A percentile compares a stretch with the other conserved stretches of the same genome.
These are phyloP conservation scores for Tenualosa ilisha DNA, from an alignment of 2,797 vertebrate genomes.

Conservation along the genomic window DNA sequence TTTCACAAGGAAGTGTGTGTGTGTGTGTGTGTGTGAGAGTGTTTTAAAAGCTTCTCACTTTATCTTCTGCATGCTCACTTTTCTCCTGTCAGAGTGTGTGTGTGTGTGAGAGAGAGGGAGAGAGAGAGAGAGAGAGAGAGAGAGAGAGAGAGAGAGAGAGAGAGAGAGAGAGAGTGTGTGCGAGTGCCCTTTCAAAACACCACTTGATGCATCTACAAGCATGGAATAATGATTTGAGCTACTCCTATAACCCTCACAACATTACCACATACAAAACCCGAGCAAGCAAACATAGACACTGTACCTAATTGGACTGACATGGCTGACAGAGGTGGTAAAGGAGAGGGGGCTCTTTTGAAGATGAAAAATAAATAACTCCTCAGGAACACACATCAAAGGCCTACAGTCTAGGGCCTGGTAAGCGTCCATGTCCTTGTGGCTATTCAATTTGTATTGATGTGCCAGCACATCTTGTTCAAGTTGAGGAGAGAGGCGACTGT, in stretches of 20 bases:
- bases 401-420: constrained; percentile 54
- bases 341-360: constrained; percentile 7
- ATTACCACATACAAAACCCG: neutral
- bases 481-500: constrained; percentile 29
- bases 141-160: neutral
- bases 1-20: neutral
- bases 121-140: neutral
- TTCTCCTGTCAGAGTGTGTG: constrained; percentile 1
- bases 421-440: constrained; percentile 54
- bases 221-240: neutral
- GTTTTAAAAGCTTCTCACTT: neutral
- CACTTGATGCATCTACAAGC: constrained; percentile 45
- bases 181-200: constrained; percentile 30
- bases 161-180: neutral
- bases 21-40: neutral
- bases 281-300: neutral
- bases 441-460: constrained; percentile 70
- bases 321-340: neutral
- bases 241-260: neutral
- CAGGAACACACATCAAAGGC: constrained; percentile 63
- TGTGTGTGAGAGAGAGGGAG: neutral
- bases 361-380: neutral
- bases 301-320: neutral
- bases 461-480: constrained; percentile 63
- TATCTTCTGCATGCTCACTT: neutral